These are phyloP conservation scores for Melanotaenia nigrans DNA, from an alignment of 2,797 vertebrate species.

Conservation along the genomic window DNA sequence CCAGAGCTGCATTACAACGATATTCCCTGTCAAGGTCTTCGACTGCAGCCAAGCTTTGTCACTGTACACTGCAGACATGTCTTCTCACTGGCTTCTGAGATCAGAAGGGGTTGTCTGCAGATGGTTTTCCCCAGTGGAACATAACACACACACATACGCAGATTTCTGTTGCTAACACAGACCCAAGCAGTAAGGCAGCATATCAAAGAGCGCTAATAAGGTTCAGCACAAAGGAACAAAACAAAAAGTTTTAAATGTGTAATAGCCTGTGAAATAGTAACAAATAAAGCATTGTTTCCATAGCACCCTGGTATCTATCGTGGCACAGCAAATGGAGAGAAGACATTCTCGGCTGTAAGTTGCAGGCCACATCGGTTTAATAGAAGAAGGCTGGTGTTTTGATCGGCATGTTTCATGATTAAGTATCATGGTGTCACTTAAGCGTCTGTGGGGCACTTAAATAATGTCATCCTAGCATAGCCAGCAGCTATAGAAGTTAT, in stretches of 20 bases:
- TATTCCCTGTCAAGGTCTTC: constrained; percentile 57
- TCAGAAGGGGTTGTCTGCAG: constrained; percentile 59
- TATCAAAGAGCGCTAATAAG: constrained; percentile 65
- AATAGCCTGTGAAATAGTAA: constrained; percentile 72
- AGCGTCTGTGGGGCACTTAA: constrained; percentile 41
- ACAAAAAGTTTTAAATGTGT: constrained; percentile 65
- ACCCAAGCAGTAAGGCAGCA: constrained; percentile 40
- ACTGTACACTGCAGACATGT: constrained; percentile 54
- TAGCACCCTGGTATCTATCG: constrained; percentile 57
- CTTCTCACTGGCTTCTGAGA: constrained; percentile 56
- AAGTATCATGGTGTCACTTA: constrained; percentile 45
- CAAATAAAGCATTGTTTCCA: constrained; percentile 72
- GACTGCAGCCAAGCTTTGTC: constrained; percentile 63
- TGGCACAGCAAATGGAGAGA: constrained; percentile 34
- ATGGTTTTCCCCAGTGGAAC: constrained; percentile 62
- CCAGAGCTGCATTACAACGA: constrained; percentile 59
- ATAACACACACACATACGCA: constrained; percentile 45
- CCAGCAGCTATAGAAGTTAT: constrained; percentile 19
- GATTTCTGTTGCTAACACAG: constrained; percentile 34
- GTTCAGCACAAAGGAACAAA: constrained; percentile 62
- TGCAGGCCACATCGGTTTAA: constrained; percentile 34
- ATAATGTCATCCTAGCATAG: constrained; percentile 25
- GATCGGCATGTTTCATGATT: constrained; percentile 44
- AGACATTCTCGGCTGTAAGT: constrained; percentile 29
- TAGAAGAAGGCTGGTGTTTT: constrained; percentile 39